Evolutionary conservation across 2,888 invertebrate genomes (phyloP), one percentile per base, ranked within the genome.

Genomic region (Eupithecia vulgata): DNA sequence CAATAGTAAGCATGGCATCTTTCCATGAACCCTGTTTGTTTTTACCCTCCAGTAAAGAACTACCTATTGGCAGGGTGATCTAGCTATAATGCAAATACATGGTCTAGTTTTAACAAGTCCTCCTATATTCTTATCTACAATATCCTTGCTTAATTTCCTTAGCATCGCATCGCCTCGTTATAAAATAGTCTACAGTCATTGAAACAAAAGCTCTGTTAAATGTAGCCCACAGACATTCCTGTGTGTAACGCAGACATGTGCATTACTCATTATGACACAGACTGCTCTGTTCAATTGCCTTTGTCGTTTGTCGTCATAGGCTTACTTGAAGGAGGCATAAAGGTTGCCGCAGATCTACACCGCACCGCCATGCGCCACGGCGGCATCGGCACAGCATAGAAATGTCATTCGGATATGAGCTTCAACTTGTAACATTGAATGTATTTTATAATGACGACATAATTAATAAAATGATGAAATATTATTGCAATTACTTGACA

Each of bases 251-350:
- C 64, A 67, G 76, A 71, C 73, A 64, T 71, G 65, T 69, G 67
- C 62, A 57, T 76, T 78, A 76, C 75, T 78, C 78, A 81, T 74
- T 82, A 84, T 73, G 80, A 75, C 74, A 77, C 83, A 84, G 85
- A 84, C 83, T 25, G 67, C 76, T 74, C 81, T 52, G 34, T 61
- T 25, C 65, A 84, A 85, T 82, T 83, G 80, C 68, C 61, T 74
- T 21, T 73, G 68, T 37, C 64, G 17, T 61, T 61, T 34, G 30
- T 34, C 7, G 17, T 34, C 30, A 48, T n/a, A n/a, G 48, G 48
- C 40, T 13, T 48, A 8, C 17, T 45, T 17, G 45, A 17, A 48
- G 8, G n/a, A 48, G 8, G n/a, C 15, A 42, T 42, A 42, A 15
- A 42, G 42, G 5, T 8, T 37, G 45, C 6, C 15, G 30, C 30